A percentile compares a stretch with the other conserved stretches of the same genome.
These are phyloP conservation scores for Sphenopsis melanotis DNA, from an alignment of 2,797 vertebrate genomes.

Conservation along the genomic window DNA sequence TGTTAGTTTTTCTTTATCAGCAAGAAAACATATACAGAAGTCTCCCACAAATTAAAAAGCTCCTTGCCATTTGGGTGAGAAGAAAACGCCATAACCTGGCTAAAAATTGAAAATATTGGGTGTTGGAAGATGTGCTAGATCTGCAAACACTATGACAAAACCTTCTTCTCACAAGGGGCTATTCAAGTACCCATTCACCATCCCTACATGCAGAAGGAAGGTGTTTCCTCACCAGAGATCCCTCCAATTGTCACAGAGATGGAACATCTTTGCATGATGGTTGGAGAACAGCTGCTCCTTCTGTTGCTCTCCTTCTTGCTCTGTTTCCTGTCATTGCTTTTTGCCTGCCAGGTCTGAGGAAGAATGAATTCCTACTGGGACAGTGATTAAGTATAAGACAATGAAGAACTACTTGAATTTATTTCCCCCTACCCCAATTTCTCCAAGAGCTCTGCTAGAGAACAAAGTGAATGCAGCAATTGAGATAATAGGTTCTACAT, in stretches of 20 bases:
- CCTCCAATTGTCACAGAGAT: neutral
- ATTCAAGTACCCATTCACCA: accelerated
- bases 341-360: neutral
- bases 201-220: neutral
- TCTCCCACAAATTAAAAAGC: neutral
- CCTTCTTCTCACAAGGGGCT: accelerated
- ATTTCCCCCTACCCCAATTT: neutral
- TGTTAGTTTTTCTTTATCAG: neutral
- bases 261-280: neutral
- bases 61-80: neutral
- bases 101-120: neutral
- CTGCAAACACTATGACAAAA: neutral
- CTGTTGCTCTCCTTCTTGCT: neutral
- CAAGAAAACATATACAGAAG: neutral
- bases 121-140: neutral
- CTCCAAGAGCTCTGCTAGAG: neutral
- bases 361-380: neutral
- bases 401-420: neutral
- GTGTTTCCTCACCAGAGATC: neutral
- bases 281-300: neutral
- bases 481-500: neutral
- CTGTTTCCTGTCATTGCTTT: neutral
- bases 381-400: neutral
- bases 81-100: neutral
- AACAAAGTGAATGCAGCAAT: neutral